These are phyloP conservation scores for Nymphalis polychloros DNA, from an alignment of 2,888 invertebrate genomes.

Conservation along the genomic window DNA sequence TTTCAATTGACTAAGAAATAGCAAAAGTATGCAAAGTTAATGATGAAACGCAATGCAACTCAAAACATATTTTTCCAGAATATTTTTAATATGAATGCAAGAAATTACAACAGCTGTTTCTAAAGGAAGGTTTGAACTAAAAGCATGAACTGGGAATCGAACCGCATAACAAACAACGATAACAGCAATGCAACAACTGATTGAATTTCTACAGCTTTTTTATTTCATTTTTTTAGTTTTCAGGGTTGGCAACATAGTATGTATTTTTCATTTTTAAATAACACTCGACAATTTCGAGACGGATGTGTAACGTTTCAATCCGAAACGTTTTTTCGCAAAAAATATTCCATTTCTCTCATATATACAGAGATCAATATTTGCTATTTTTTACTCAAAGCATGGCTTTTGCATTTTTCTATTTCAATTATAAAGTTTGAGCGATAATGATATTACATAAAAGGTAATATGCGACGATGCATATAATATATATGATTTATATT, in stretches of 20 bases:
- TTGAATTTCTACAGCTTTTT: constrained; percentile 52
- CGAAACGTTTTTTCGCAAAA: too few relatives aligned
- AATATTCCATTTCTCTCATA: too few relatives aligned
- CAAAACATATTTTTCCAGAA: background rate
- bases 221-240: constrained; percentile 45
- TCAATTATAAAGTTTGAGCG: too few relatives aligned
- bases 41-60: too few relatives aligned
- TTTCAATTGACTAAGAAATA: too few relatives aligned
- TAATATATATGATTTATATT: too few relatives aligned
- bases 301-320: background rate
- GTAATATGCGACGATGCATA: too few relatives aligned
- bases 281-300: background rate
- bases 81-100: background rate
- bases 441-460: too few relatives aligned
- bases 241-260: constrained; percentile 41
- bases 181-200: constrained; percentile 57
- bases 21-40: too few relatives aligned
- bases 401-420: too few relatives aligned
- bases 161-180: constrained; percentile 39
- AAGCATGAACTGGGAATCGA: constrained; percentile 21
- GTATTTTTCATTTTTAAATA: background rate
- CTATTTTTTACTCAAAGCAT: too few relatives aligned
- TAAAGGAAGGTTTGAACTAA: constrained; percentile 20
- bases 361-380: too few relatives aligned
- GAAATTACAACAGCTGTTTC: background rate